Evolutionary conservation across 2,797 vertebrate species (phyloP).

Genomic region (Buphagus erythrorhynchus): DNA sequence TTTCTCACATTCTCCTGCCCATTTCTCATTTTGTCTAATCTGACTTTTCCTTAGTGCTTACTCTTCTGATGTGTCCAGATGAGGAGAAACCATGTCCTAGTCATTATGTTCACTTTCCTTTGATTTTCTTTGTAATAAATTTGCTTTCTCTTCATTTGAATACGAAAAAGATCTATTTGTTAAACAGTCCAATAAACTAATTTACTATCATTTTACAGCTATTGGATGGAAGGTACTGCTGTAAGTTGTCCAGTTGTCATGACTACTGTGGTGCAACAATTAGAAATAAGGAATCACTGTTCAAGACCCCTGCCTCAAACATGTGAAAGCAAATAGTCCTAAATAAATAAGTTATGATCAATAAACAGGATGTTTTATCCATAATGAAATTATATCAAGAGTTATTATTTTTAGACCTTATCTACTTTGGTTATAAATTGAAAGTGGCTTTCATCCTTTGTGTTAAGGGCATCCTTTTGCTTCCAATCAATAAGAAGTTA

Average conservation of each 20-base stretch:
- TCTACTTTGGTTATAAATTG: not conserved
- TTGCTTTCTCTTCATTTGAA: not conserved
- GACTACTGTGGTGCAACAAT: not conserved
- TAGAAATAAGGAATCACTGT: not conserved
- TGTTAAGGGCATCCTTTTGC: not conserved
- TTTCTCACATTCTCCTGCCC: not conserved
- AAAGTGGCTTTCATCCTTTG: not conserved
- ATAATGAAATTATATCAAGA: not conserved
- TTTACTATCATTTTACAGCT: not conserved
- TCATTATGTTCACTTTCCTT: not conserved
- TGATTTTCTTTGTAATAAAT: not conserved
- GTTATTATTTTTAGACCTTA: not conserved
- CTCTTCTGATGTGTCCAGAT: not conserved
- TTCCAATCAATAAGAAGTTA: not conserved
- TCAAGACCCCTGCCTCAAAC: not conserved
- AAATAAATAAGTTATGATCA: not conserved
- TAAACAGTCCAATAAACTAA: not conserved
- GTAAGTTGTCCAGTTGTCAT: not conserved
- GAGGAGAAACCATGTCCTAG: not conserved
- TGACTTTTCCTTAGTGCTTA: not conserved
- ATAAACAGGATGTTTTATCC: not conserved
- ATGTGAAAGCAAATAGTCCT: not conserved
- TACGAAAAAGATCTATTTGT: not conserved
- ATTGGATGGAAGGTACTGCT: not conserved
- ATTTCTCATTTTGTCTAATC: not conserved